Evolutionary conservation across 2,888 invertebrate species (phyloP).

Genomic region (Tetheella fluctuosa): DNA sequence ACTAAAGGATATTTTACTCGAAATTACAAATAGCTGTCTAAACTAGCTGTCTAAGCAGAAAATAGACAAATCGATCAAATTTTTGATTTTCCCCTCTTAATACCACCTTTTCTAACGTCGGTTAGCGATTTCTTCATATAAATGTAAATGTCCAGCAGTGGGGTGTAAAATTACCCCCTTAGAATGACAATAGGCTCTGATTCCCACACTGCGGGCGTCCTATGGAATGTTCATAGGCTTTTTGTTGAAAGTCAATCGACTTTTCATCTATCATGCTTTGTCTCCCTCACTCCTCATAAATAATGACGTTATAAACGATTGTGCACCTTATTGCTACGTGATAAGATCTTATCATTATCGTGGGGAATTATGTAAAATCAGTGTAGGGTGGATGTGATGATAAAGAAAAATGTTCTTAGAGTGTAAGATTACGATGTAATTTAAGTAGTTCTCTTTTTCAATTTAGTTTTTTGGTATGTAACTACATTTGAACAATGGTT

Average conservation of each 20-base stretch:
- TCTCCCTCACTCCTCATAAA: slow-evolving; percentile 25
- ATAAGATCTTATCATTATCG: slow-evolving; percentile 23
- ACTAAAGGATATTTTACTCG: too few species aligned
- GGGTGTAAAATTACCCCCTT: slow-evolving; percentile 55
- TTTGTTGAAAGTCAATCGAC: slow-evolving; percentile 42
- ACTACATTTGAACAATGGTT: too few species aligned
- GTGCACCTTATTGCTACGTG: slow-evolving; percentile 35
- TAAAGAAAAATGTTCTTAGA: slow-evolving; percentile 40
- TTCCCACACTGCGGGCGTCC: slow-evolving; percentile 44
- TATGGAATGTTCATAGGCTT: slow-evolving; percentile 40
- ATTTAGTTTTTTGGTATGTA: background rate
- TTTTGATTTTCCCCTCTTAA: background rate
- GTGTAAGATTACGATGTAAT: slow-evolving; percentile 18
- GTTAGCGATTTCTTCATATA: slow-evolving; percentile 62
- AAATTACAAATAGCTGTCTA: too few species aligned
- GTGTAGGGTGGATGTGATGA: slow-evolving; percentile 44
- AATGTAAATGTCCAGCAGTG: slow-evolving; percentile 61
- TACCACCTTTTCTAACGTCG: background rate
- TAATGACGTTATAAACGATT: slow-evolving; percentile 17
- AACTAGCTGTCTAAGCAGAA: too few species aligned
- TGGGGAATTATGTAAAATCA: slow-evolving; percentile 22
- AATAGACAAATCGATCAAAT: too few species aligned
- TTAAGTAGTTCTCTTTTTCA: background rate
- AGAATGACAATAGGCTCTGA: slow-evolving; percentile 63
- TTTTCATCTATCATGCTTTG: slow-evolving; percentile 34